Evolutionary conservation across 2,888 invertebrate genomes (phyloP).

Genomic region (Crematogaster levior): DNA sequence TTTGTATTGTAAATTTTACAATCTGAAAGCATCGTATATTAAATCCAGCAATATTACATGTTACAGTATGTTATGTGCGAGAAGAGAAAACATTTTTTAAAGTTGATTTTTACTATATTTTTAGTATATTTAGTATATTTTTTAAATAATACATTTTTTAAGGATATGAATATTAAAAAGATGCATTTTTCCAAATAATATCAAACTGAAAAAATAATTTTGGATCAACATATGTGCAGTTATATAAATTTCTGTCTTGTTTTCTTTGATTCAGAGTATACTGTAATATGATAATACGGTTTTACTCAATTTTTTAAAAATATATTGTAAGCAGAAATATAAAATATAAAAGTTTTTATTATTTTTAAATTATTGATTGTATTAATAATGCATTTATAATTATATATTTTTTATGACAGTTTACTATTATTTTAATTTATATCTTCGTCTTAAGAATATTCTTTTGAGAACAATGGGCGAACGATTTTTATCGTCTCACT

Average conservation of each 20-base stretch:
- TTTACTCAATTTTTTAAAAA: background rate
- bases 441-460: background rate
- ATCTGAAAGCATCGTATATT: background rate
- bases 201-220: background rate
- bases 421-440: background rate
- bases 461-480: constrained; percentile 7
- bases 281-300: background rate
- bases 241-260: background rate
- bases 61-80: background rate
- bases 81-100: background rate
- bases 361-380: background rate
- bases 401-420: background rate
- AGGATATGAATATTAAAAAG: background rate
- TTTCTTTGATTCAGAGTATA: background rate
- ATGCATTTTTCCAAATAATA: background rate
- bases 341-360: background rate
- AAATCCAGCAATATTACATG: background rate
- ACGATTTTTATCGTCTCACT: background rate
- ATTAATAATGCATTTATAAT: constrained; percentile 3
- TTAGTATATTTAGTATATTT: too few species aligned
- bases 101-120: too few species aligned
- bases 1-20: background rate
- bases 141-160: background rate
- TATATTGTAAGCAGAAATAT: background rate
- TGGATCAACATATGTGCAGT: background rate